Evolutionary conservation across 2,113 vertebrate genomes (phyloP).

Genomic region (Eidolon helvum): DNA sequence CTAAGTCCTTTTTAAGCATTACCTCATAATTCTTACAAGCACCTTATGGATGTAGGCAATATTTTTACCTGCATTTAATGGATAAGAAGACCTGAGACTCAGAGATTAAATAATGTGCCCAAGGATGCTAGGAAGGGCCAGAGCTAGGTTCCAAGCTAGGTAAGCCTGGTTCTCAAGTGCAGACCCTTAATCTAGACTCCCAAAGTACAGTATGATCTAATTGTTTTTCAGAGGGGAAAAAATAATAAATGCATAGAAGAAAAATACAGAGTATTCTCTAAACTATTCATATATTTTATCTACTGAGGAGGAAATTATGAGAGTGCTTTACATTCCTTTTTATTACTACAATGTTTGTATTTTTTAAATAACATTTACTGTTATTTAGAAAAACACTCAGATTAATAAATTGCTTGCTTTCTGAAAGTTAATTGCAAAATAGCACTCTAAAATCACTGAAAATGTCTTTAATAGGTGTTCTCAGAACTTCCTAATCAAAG

Average conservation of each 20-base stretch:
- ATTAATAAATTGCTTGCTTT: background rate
- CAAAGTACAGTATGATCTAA: background rate
- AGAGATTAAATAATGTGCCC: background rate
- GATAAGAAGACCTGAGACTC: background rate
- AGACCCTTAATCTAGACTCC: background rate
- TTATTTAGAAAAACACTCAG: background rate
- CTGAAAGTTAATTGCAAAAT: background rate
- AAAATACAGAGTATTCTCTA: background rate
- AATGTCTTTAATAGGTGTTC: background rate
- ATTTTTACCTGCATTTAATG: conserved; percentile 1
- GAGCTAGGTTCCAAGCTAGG: background rate
- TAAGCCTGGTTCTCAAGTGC: background rate
- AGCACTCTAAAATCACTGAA: background rate
- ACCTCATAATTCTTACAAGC: background rate
- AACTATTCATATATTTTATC: background rate
- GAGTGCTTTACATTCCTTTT: background rate
- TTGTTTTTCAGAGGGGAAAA: background rate
- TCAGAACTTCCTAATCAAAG: background rate
- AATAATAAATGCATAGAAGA: background rate
- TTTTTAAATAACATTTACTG: background rate
- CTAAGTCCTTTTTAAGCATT: background rate
- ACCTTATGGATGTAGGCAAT: background rate
- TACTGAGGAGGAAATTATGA: background rate
- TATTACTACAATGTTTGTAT: background rate
- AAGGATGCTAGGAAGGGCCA: background rate